These are phyloP conservation scores for Leptonema lineaticorne DNA, from an alignment of 1,140 invertebrate genomes.

Conservation along the genomic window DNA sequence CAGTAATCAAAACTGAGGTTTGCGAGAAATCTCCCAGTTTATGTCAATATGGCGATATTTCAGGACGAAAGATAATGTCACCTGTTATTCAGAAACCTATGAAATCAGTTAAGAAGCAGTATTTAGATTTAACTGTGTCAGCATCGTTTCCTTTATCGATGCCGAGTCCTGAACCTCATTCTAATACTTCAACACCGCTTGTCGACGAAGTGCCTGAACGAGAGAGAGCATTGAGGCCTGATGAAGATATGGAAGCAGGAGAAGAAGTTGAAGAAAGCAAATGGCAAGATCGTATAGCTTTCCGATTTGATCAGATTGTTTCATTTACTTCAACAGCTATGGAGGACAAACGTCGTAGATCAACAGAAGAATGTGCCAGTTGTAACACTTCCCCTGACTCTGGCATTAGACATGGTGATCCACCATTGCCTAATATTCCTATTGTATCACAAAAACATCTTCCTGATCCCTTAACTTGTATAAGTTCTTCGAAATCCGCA, in stretches of 20 bases:
- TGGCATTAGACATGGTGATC: constrained; percentile 68
- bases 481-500: constrained; percentile 45
- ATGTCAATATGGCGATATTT: constrained; percentile 40
- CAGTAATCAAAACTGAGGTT: constrained; percentile 39
- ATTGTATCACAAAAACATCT: constrained; percentile 26
- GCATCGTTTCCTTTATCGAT: constrained; percentile 42
- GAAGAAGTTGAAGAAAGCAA: constrained; percentile 66
- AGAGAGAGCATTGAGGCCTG: constrained; percentile 44
- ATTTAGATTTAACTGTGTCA: constrained; percentile 35
- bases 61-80: constrained; percentile 45
- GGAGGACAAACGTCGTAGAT: constrained; percentile 72
- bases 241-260: constrained; percentile 57
- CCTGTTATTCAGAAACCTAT: constrained; percentile 47
- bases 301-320: constrained; percentile 82
- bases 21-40: constrained; percentile 38
- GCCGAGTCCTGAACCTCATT: constrained; percentile 58
- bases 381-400: constrained; percentile 77
- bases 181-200: constrained; percentile 63
- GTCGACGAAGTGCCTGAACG: constrained; percentile 60
- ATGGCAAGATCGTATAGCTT: constrained; percentile 84
- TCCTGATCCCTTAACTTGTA: constrained; percentile 25
- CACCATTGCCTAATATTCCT: constrained; percentile 44
- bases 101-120: constrained; percentile 43
- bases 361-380: constrained; percentile 68
- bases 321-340: constrained; percentile 83